Base-by-base conservation (phyloP, 2,888 invertebrate genomes). In the Macropis europaea region DNA sequence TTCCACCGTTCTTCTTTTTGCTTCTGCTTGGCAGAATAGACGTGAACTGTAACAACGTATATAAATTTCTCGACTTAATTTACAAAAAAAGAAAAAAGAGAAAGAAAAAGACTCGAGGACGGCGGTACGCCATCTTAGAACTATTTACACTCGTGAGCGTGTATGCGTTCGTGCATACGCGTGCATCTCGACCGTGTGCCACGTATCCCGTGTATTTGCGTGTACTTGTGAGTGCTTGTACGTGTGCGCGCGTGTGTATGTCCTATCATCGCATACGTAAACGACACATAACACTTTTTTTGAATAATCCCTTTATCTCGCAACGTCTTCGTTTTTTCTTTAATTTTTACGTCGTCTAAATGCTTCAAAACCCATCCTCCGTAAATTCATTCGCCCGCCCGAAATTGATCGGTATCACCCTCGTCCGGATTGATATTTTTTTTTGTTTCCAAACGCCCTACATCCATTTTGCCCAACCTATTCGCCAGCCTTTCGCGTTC, bases 11-110 rank as follows among this genome's bases (percentile, higher is more conserved):
- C 34, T n/a, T 52, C 34, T 34, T 45, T 53, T 70, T 43, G 62
- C 61, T 73, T 70, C 83, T 77, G 79, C 83, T 81, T 81, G 77
- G 82, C 83, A 81, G 81, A 77, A 60, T 68, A 62, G 63, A 62
- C 70, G 63, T 69, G 30, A 15, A 54, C 4, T n/a, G 17, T 22
- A 9, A n/a, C 26, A 59, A 48, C 38, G 13, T 6, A 13, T 3
- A 54, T 30, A 54, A 28, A 42, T n/a, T 3, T 32, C 11, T 22
- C 43, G 48, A 30, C 48, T 59, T 59, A 59, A 59, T 47, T 59
- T 48, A 57, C n/a, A 13, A 36, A 45, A 61, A 54, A 19, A 13
- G 22, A 30, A 42, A 50, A 6, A 13, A 24, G 26, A 19, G 13
- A 15, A 11, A 13, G 67, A 70, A 73, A 70, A 66, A 73, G 73